Evolutionary conservation across 2,113 vertebrate genomes (phyloP).

Genomic region (Labrus mixtus): DNA sequence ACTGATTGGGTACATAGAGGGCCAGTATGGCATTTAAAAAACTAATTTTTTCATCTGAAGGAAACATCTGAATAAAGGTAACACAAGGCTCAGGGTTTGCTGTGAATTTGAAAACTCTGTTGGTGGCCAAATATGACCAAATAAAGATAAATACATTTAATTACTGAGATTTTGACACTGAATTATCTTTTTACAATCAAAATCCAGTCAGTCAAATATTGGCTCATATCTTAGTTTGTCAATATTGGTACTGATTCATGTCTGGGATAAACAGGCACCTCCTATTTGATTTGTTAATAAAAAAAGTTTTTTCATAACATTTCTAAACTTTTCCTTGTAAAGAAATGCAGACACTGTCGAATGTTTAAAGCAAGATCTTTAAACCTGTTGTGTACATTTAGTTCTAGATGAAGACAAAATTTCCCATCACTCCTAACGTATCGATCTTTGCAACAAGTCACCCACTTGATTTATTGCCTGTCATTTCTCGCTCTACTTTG

Average conservation of each 20-base stretch:
- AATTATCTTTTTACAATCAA: too few relatives aligned
- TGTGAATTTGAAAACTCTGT: background rate
- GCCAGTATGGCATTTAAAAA: too few relatives aligned
- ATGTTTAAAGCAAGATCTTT: slow-evolving; percentile 3
- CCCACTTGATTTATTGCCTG: slow-evolving; percentile 33
- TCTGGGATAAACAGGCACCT: background rate
- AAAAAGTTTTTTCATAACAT: too few relatives aligned
- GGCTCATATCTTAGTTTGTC: background rate
- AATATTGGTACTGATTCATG: background rate
- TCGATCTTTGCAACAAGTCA: slow-evolving; percentile 11
- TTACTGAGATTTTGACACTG: background rate
- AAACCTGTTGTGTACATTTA: slow-evolving; percentile 11
- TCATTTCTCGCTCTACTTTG: slow-evolving; percentile 15
- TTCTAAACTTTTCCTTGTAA: background rate
- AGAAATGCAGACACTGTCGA: background rate
- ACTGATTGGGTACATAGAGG: too few relatives aligned
- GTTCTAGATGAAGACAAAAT: slow-evolving; percentile 23
- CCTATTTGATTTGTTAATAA: too few relatives aligned
- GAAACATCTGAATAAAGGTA: background rate
- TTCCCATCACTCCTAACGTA: background rate
- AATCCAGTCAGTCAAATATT: background rate
- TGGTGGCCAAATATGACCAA: background rate
- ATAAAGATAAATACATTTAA: too few relatives aligned
- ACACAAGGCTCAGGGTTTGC: too few relatives aligned
- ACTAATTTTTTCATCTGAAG: too few relatives aligned